These are phyloP conservation scores for Patella pellucida DNA, from an alignment of 2,888 invertebrate species.

Conservation along the genomic window DNA sequence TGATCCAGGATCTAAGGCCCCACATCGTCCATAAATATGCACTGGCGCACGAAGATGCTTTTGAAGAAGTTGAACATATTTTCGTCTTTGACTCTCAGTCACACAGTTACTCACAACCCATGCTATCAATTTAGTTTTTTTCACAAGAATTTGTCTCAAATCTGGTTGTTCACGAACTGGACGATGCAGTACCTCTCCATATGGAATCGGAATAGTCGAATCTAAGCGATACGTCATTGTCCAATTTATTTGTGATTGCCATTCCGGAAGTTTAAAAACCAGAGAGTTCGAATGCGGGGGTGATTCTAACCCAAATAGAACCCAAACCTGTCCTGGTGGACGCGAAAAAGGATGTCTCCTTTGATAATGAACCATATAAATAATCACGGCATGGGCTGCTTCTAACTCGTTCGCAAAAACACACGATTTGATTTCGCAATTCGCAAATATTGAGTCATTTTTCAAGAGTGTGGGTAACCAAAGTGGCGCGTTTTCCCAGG, in stretches of 20 bases:
- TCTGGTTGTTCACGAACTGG: neutral
- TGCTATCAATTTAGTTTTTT: slow-evolving; percentile 26
- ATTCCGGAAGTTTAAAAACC: neutral
- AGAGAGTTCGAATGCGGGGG: neutral
- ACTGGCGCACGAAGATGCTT: slow-evolving; percentile 22
- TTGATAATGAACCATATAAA: neutral
- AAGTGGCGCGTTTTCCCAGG: no score
- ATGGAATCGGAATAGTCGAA: slow-evolving; percentile 34
- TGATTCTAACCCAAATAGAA: neutral
- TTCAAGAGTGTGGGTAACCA: no score
- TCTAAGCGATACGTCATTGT: slow-evolving; percentile 41
- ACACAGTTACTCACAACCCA: slow-evolving; percentile 28
- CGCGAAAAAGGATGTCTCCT: neutral
- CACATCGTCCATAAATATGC: slow-evolving; percentile 31
- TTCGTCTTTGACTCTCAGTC: slow-evolving; percentile 22
- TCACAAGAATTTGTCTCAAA: slow-evolving; percentile 4
- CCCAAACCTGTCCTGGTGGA: neutral
- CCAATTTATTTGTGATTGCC: slow-evolving; percentile 26
- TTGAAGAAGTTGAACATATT: slow-evolving; percentile 22
- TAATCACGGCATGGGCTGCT: neutral
- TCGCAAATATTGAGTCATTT: no score
- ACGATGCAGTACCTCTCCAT: slow-evolving; percentile 18
- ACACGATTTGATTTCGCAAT: no score
- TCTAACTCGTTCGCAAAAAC: no score
- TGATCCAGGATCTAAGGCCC: neutral